Percentiles rank a stretch among this genome's conserved stretches.
Conservation (phyloP, 2,113 vertebrate species). For the Scomber japonicus region DNA sequence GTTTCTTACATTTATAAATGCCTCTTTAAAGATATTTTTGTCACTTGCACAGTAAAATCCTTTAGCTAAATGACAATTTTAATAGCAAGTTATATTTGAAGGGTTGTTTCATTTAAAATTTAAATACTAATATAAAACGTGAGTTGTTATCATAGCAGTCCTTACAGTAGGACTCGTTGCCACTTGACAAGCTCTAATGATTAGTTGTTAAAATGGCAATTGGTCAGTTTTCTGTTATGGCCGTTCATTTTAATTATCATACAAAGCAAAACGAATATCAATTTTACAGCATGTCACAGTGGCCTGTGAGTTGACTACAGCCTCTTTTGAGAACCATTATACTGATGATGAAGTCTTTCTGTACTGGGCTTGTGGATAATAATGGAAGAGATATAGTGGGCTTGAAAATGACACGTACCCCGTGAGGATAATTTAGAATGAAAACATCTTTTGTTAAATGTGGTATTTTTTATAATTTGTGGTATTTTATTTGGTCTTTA, state of each 20-base stretch:
- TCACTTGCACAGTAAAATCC: neutral
- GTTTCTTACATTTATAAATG: no score
- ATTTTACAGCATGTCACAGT: constrained; percentile 38
- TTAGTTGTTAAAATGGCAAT: constrained; percentile 54
- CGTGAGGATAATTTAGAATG: constrained; percentile 9
- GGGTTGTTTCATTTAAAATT: constrained; percentile 41
- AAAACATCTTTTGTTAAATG: constrained; percentile 23
- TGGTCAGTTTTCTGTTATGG: constrained; percentile 41
- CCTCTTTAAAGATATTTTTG: neutral
- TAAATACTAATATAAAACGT: constrained; percentile 42
- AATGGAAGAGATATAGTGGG: constrained; percentile 13
- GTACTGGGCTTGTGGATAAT: constrained; percentile 31
- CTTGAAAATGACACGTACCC: constrained; percentile 25
- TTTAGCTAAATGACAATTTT: constrained; percentile 32
- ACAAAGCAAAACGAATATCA: constrained; percentile 41
- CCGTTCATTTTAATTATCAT: constrained; percentile 51
- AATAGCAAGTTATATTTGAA: constrained; percentile 38
- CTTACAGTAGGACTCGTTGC: neutral
- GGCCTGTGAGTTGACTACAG: constrained; percentile 31
- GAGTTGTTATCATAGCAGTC: constrained; percentile 23
- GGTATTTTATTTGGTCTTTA: neutral
- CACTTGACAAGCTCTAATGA: constrained; percentile 48
- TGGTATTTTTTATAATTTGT: no score
- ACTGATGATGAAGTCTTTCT: constrained; percentile 44
- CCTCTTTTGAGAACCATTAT: constrained; percentile 61